Conservation (phyloP, 2,797 vertebrate species). For the Erethizon dorsatum region DNA sequence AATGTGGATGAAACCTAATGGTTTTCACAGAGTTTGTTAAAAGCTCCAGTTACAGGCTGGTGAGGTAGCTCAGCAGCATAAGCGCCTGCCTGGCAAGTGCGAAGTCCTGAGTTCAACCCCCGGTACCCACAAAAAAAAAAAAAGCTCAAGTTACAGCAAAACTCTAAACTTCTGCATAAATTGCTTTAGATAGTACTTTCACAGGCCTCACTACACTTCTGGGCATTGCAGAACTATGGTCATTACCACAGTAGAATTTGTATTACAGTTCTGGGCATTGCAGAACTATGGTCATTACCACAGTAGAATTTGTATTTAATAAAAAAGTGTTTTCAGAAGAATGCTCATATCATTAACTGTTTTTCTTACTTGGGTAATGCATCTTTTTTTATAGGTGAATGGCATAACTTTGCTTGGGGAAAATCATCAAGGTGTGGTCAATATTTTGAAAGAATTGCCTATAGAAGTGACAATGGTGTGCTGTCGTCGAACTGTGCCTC, state of each 20-base stretch:
- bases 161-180: neutral
- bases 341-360: neutral
- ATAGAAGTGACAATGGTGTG: conserved; percentile 96
- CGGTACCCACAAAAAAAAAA: too few relatives aligned
- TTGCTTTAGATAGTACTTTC: neutral
- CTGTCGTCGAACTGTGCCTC: conserved; percentile 92
- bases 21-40: neutral
- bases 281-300: neutral
- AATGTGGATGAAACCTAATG: neutral
- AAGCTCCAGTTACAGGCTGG: neutral
- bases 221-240: neutral
- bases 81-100: too few relatives aligned
- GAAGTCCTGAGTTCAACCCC: too few relatives aligned
- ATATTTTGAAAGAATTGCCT: conserved; percentile 97
- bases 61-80: too few relatives aligned
- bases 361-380: neutral
- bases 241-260: neutral
- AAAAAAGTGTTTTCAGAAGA: neutral
- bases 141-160: neutral
- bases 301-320: neutral
- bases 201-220: neutral
- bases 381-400: conserved; percentile 93
- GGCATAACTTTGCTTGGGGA: conserved; percentile 96
- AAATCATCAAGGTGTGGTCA: conserved; percentile 97
- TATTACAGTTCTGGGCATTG: neutral